These are phyloP conservation scores for Trialeurodes vaporariorum DNA, from an alignment of 1,140 invertebrate species.

Conservation along the genomic window DNA sequence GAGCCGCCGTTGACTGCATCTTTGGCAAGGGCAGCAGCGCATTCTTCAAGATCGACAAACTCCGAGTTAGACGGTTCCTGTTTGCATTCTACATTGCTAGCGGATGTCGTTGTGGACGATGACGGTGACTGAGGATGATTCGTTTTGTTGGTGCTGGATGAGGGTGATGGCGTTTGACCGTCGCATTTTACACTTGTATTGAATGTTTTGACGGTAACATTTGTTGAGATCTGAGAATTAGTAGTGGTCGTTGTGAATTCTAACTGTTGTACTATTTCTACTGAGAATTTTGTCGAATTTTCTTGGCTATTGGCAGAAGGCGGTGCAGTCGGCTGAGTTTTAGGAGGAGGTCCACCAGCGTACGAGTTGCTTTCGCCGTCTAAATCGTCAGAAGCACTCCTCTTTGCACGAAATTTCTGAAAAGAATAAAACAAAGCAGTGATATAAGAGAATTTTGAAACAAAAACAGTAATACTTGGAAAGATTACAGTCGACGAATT, in stretches of 20 bases:
- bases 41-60: constrained; percentile 68
- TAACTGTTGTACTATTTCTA: constrained; percentile 80
- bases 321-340: constrained; percentile 16
- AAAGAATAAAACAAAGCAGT: constrained; percentile 5
- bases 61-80: constrained; percentile 61
- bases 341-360: constrained; percentile 5
- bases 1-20: constrained; percentile 37
- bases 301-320: constrained; percentile 31
- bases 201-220: constrained; percentile 57
- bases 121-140: not conserved
- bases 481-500: no score
- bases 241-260: constrained; percentile 73
- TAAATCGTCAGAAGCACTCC: constrained; percentile 18
- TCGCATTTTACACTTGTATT: constrained; percentile 58
- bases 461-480: no score
- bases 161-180: not conserved
- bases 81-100: constrained; percentile 56
- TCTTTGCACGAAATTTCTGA: constrained; percentile 18
- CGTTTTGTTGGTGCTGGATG: not conserved
- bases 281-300: constrained; percentile 67
- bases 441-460: not conserved
- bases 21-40: constrained; percentile 64
- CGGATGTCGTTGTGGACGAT: not conserved
- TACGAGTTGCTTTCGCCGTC: constrained; percentile 14
- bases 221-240: constrained; percentile 78